phyloP scores from a whole-genome alignment of 2,888 invertebrate genomes.

The Theristus sp. region DNA sequence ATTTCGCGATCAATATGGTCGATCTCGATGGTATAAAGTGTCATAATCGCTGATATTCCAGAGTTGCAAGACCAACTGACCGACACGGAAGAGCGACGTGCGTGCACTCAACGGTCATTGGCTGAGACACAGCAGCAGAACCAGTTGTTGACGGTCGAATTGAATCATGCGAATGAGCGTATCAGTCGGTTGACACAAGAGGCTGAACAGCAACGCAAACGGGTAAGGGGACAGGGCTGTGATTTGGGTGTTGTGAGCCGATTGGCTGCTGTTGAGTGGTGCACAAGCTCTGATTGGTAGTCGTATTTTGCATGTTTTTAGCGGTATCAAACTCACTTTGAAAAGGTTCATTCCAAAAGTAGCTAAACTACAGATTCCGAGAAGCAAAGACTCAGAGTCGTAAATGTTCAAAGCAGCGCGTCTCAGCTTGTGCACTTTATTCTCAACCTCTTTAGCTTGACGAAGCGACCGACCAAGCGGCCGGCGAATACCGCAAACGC shows the following conservation, averaged over 20 bases:
- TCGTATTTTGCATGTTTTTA: not conserved
- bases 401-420: too few relatives aligned
- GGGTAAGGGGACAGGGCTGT: not conserved
- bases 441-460: too few relatives aligned
- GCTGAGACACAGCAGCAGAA: not conserved
- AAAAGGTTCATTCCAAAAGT: too few relatives aligned
- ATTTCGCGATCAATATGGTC: too few relatives aligned
- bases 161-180: not conserved
- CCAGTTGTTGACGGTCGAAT: not conserved
- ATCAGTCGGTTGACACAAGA: not conserved
- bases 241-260: too few relatives aligned
- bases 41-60: too few relatives aligned
- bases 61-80: conserved; percentile 2
- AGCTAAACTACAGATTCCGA: too few relatives aligned
- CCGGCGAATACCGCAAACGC: conserved; percentile 72
- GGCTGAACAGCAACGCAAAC: not conserved
- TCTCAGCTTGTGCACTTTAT: too few relatives aligned
- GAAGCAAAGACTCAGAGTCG: too few relatives aligned
- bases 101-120: not conserved
- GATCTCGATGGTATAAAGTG: too few relatives aligned
- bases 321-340: not conserved
- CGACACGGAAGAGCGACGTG: not conserved
- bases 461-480: conserved; percentile 24
- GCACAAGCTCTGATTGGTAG: too few relatives aligned
- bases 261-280: too few relatives aligned